phyloP scores from a whole-genome alignment of 2,113 vertebrate species.

The Salvator merianae region DNA sequence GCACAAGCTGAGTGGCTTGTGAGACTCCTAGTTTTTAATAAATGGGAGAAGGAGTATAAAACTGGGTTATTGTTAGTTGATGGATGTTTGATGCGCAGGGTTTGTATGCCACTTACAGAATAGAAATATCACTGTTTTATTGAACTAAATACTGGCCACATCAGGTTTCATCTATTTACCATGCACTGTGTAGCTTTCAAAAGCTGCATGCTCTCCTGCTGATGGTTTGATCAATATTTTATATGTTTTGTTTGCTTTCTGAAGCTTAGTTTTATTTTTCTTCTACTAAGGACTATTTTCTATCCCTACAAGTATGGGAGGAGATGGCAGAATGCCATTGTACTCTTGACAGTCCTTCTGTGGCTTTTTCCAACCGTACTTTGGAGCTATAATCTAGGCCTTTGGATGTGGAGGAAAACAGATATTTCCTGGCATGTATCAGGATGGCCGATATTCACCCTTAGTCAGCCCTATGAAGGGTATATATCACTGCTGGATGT shows the following conservation, averaged over 20 bases:
- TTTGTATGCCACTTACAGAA: conserved; percentile 29
- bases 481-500: too few relatives aligned
- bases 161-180: conserved; percentile 50
- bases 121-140: conserved; percentile 44
- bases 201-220: conserved; percentile 48
- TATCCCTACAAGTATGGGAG: conserved; percentile 42
- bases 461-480: too few relatives aligned
- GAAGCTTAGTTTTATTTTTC: conserved; percentile 42
- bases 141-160: conserved; percentile 33
- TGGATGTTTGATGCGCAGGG: conserved; percentile 25
- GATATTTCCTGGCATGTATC: background rate
- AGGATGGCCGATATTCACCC: background rate
- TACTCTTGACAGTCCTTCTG: background rate
- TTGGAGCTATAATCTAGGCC: background rate
- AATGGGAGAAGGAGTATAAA: conserved; percentile 51
- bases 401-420: background rate
- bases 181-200: conserved; percentile 26
- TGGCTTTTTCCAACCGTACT: background rate
- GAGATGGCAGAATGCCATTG: conserved; percentile 38
- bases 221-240: conserved; percentile 62
- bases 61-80: conserved; percentile 45
- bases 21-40: conserved; percentile 51
- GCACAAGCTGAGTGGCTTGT: conserved; percentile 28
- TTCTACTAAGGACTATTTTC: conserved; percentile 33
- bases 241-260: conserved; percentile 41